phyloP scores from a whole-genome alignment of 2,888 invertebrate species.

The Trachelus troglodyta region DNA sequence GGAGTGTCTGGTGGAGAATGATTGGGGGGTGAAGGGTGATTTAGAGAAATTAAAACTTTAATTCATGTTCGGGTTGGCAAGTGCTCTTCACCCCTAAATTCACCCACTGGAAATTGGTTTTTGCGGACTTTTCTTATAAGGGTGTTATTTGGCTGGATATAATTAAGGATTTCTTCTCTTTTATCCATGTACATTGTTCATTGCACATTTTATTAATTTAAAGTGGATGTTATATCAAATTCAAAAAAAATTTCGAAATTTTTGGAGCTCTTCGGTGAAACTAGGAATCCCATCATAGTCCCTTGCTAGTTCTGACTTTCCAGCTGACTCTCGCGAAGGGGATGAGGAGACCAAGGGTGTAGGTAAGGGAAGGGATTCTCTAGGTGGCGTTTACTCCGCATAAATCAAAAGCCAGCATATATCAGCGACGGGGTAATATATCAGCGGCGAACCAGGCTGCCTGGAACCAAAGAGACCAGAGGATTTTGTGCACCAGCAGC shows the following conservation, averaged over 20 bases:
- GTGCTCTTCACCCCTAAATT: not conserved
- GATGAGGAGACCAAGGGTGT: not conserved
- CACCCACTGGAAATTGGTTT: not conserved
- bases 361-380: conserved; percentile 11
- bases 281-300: not conserved
- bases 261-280: not conserved
- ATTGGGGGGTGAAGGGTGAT: conserved; percentile 62
- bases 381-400: conserved; percentile 15
- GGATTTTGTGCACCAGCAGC: not conserved
- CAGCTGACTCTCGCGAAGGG: not conserved
- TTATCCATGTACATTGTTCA: not conserved
- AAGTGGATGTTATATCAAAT: not conserved
- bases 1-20: conserved; percentile 63
- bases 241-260: not conserved
- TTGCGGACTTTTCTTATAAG: not conserved
- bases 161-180: not conserved
- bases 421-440: conserved; percentile 21
- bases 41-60: conserved; percentile 67
- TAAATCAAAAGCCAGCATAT: conserved; percentile 23
- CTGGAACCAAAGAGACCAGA: not conserved
- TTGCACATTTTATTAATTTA: not conserved
- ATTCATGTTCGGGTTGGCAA: conserved; percentile 60
- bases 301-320: conserved; percentile 18
- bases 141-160: not conserved
- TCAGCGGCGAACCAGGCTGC: conserved; percentile 18